Evolutionary conservation across 2,888 invertebrate species (phyloP).

Genomic region (Aphelenchoides bicaudatus): DNA sequence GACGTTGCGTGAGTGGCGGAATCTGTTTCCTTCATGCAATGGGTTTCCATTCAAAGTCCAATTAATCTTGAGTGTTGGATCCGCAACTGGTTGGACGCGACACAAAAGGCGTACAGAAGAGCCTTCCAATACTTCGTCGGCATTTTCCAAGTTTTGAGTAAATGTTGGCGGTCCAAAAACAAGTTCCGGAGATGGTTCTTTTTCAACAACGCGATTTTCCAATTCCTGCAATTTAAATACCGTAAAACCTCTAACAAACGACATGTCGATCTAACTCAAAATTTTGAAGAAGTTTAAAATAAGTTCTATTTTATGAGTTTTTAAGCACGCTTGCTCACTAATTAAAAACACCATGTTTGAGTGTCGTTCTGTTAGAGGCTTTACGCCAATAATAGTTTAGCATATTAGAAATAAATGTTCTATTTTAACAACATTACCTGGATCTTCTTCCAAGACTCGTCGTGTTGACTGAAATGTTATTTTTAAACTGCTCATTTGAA

Average conservation of each 20-base stretch:
- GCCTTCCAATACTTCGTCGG: slow-evolving; percentile 63
- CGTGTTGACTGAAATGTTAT: too few species aligned
- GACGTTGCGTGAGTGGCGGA: slow-evolving; percentile 78
- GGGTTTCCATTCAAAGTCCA: slow-evolving; percentile 90
- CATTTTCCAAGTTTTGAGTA: slow-evolving; percentile 40
- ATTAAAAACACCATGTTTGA: too few species aligned
- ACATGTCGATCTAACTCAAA: background rate
- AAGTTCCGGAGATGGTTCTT: slow-evolving; percentile 55
- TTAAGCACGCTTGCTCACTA: too few species aligned
- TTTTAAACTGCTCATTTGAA: too few species aligned
- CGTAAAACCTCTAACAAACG: background rate
- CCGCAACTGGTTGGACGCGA: slow-evolving; percentile 85
- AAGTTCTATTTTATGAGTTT: too few species aligned
- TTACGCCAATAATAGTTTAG: too few species aligned
- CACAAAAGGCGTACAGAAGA: slow-evolving; percentile 68
- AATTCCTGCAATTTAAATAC: slow-evolving; percentile 73
- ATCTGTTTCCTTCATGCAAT: slow-evolving; percentile 57
- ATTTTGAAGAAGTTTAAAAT: too few species aligned
- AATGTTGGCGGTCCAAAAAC: slow-evolving; percentile 57
- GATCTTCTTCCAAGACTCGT: slow-evolving; percentile 84
- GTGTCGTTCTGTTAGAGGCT: too few species aligned
- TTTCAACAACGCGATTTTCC: slow-evolving; percentile 67
- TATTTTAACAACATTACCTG: too few species aligned
- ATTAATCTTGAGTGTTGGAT: slow-evolving; percentile 79
- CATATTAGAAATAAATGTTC: too few species aligned